These are phyloP conservation scores for Trachurus trachurus DNA, from an alignment of 2,797 vertebrate genomes.

Conservation along the genomic window DNA sequence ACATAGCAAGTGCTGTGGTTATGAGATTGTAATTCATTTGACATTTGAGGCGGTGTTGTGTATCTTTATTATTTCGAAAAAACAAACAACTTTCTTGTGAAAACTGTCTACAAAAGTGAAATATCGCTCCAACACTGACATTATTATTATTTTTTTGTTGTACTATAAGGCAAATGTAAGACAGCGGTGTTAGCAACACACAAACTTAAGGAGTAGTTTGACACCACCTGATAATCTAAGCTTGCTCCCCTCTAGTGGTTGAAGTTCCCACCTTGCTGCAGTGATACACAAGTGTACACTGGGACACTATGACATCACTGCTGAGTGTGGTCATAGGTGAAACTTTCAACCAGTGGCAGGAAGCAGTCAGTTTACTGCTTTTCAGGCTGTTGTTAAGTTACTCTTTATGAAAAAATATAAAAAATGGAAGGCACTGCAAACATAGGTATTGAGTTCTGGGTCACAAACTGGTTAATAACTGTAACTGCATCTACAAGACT, in stretches of 20 bases:
- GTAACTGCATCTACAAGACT: constrained; percentile 40
- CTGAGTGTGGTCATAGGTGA: constrained; percentile 13
- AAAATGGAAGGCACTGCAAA: constrained; percentile 62
- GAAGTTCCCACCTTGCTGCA: not conserved
- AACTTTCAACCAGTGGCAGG: constrained; percentile 30
- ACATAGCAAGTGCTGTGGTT: not conserved
- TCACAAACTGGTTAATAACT: constrained; percentile 55
- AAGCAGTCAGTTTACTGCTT: not conserved
- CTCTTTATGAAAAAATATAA: constrained; percentile 7
- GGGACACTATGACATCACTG: constrained; percentile 22
- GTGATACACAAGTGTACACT: not conserved
- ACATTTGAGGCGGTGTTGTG: constrained; percentile 1
- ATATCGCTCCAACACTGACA: constrained; percentile 21
- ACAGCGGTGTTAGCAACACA: constrained; percentile 35
- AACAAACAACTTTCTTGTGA: not conserved
- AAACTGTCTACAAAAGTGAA: constrained; percentile 11
- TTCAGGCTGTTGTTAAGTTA: constrained; percentile 14
- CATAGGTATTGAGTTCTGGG: constrained; percentile 48
- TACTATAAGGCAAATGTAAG: constrained; percentile 31
- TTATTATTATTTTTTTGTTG: not conserved
- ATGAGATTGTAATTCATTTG: not conserved
- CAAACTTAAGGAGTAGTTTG: constrained; percentile 25
- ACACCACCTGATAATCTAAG: not conserved
- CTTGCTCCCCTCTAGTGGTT: constrained; percentile 17
- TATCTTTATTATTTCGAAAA: not conserved